These are phyloP conservation scores for Dendronephthya gigantea DNA, from an alignment of 64 coral and sea anemone genomes.

Conservation along the genomic window DNA sequence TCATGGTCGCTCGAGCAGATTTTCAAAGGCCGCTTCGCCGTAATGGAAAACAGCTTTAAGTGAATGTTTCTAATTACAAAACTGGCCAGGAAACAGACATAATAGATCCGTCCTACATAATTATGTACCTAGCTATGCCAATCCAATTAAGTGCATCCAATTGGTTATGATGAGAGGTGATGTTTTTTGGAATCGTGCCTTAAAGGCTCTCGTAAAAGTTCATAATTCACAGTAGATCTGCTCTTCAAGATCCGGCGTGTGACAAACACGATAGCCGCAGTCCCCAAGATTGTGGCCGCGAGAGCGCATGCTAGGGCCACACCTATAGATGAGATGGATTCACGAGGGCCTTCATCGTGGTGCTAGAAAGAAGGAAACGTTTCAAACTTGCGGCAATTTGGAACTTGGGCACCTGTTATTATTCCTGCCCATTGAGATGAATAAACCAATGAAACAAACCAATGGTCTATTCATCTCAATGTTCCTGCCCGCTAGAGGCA, in stretches of 20 bases:
- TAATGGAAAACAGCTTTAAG: too few species aligned
- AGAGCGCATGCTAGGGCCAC: background rate
- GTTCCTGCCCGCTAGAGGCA: too few species aligned
- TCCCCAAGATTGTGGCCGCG: background rate
- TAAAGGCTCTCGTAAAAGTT: background rate
- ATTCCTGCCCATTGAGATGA: too few species aligned
- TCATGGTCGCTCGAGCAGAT: too few species aligned
- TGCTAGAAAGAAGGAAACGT: background rate
- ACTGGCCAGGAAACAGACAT: too few species aligned
- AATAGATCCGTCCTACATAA: too few species aligned
- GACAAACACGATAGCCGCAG: background rate
- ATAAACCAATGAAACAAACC: too few species aligned
- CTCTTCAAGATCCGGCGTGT: background rate
- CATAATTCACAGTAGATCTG: background rate
- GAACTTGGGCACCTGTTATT: too few species aligned
- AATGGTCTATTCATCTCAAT: too few species aligned
- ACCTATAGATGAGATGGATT: background rate
- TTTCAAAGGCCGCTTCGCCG: too few species aligned
- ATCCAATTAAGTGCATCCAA: background rate
- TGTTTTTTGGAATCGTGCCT: constrained; percentile 3
- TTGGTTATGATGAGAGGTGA: background rate
- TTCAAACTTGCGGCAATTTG: background rate
- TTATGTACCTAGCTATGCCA: too few species aligned
- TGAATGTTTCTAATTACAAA: too few species aligned
- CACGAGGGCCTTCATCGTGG: background rate